Evolutionary conservation across 2,888 invertebrate genomes (phyloP), one percentile per base, ranked within the genome.

Genomic region (Hirtodrosophila confusa): DNA sequence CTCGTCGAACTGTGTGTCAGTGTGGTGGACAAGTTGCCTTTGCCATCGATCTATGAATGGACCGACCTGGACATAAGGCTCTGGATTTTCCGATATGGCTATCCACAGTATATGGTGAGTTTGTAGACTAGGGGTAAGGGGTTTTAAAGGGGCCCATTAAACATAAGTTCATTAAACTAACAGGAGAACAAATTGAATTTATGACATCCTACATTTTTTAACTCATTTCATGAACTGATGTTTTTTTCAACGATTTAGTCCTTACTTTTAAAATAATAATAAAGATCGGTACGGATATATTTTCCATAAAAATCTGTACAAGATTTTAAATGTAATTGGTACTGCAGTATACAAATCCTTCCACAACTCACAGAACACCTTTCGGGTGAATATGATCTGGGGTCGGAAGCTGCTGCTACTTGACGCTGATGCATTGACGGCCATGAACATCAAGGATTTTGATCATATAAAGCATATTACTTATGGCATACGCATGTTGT

Each of bases 101-200:
- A 93, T 11, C 93, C 93, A 0, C 90, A 93, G 51, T 94, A 94
- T 69, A 92, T 85, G 90, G 94, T 93, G 65, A 60, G 70, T 51
- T 1, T 44, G 3, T 1, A 29, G 27, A 3, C n/a, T 31, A 31
- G 9, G 7, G 7, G 0, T 31, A 8, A 8, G 31, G 9, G 8
- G 0, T 31, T 5, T 27, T 27, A 5, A 6, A 4, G 3, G 2
- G 27, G 27, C 17, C 17, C 2, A 17, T 17, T 17, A 17, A 17
- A 2, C 17, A 17, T 17, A 17, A 17, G 17, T 17, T 17, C n/a
- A n/a, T n/a, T n/a, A n/a, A n/a, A n/a, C n/a, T n/a, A n/a, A n/a
- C n/a, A n/a, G n/a, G n/a, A n/a, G n/a, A n/a, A n/a, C n/a, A 17
- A 17, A 17, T 17, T 1, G 17, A 17, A 17, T 17, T 17, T 2